These are phyloP conservation scores for Phalacrocorax carbo DNA, from an alignment of 2,113 vertebrate genomes.

Conservation along the genomic window DNA sequence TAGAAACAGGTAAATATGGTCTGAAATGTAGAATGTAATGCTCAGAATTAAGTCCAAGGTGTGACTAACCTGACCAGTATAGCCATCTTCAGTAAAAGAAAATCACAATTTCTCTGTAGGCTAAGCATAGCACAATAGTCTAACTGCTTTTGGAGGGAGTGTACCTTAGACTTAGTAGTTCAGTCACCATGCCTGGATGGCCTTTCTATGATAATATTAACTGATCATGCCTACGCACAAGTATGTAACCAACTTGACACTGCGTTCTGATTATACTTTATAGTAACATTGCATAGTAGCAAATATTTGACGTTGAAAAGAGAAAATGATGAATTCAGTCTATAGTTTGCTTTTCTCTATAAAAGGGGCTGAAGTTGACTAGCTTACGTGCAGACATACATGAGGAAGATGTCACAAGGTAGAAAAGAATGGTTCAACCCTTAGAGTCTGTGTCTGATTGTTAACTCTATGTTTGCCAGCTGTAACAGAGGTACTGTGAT, in stretches of 20 bases:
- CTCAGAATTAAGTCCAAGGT: background rate
- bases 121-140: background rate
- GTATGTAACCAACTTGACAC: background rate
- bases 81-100: background rate
- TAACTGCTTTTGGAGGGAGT: background rate
- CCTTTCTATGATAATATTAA: background rate
- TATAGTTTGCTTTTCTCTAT: background rate
- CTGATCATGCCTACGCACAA: background rate
- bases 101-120: background rate
- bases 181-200: background rate
- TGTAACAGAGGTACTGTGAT: background rate
- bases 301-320: background rate
- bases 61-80: background rate
- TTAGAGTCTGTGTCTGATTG: background rate
- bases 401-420: background rate
- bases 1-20: background rate
- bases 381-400: rapidly evolving
- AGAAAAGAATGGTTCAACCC: background rate
- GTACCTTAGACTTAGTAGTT: background rate
- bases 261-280: background rate
- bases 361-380: background rate
- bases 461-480: background rate
- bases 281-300: background rate
- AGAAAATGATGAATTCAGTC: background rate
- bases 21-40: background rate